A percentile compares a stretch with the other conserved stretches of the same genome.
phyloP scores from a whole-genome alignment of 2,888 invertebrate species.

The Clusia tigrina region DNA sequence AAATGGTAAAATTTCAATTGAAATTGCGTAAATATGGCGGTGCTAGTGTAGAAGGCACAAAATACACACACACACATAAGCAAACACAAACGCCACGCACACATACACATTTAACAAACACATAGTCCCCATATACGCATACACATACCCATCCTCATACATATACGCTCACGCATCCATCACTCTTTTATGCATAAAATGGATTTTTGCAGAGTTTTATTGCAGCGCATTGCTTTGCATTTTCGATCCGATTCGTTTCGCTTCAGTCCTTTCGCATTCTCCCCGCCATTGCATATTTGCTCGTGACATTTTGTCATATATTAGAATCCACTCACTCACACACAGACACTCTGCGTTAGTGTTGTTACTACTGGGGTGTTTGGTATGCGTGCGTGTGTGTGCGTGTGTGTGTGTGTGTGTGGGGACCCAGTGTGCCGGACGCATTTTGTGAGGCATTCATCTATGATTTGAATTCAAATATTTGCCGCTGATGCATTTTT shows the following conservation, averaged over 20 bases:
- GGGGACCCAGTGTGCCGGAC: background rate
- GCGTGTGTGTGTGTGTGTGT: background rate
- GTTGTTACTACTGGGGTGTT: background rate
- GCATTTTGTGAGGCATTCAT: background rate
- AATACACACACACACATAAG: background rate
- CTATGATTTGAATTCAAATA: conserved; percentile 19
- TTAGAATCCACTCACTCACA: conserved; percentile 17
- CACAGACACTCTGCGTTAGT: background rate
- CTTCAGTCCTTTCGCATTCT: background rate
- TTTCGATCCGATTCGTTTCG: background rate
- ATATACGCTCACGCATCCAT: no score
- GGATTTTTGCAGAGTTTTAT: conserved; percentile 6
- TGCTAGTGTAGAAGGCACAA: background rate
- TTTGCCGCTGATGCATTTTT: conserved; percentile 11
- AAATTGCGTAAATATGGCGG: background rate
- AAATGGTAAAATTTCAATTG: background rate
- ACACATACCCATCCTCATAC: background rate
- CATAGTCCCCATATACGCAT: background rate
- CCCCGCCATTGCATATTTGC: conserved; percentile 13
- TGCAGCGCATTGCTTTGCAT: no score
- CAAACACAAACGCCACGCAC: background rate
- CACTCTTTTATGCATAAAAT: background rate
- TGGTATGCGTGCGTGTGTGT: background rate
- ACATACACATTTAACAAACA: background rate
- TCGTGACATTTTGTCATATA: conserved; percentile 26